Evolutionary conservation across 2,113 vertebrate genomes (phyloP), one percentile per base, ranked within the genome.

Genomic region (Tupaia tana): DNA sequence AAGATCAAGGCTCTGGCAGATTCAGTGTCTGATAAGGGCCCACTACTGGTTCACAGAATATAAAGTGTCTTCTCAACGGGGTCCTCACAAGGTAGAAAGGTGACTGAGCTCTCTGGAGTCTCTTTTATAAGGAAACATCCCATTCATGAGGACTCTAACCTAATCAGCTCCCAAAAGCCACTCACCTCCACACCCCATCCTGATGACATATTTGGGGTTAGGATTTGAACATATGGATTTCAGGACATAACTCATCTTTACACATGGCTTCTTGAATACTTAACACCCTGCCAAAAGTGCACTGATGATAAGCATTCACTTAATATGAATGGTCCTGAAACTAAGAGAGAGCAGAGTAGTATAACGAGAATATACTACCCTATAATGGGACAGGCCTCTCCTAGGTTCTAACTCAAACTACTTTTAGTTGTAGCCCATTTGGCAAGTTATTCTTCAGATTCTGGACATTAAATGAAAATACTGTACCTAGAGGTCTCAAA

Each of bases 201-300:
- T 61, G 31, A 31, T 22, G 31, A 2, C 54, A 61, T 52, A 13
- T 43, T 63, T 20, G 31, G 59, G 43, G 71, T 73, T 34, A 73
- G 31, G 34, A 75, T 77, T 52, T 75, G 34, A 64, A 54, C 12
- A 24, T 77, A 29, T n/a, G 77, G 14, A 79, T 59, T 78, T 9
- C 2, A 54, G 58, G 25, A 92, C 86, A 96, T 66, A 94, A 85
- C n/a, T 96, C 71, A 86, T 34, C 75, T n/a, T 74, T 85, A 93
- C 25, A 77, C 19, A 52, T 15, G n/a, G 16, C 11, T 69, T 82
- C 11, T 69, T 82, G 43, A 91, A 90, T 66, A 89, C 1, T 84
- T 31, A 92, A 84, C 66, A 86, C 31, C 10, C 14, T 77, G 19
- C 63, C 74, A 79, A 64, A 96, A 89, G 15, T 67, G 54, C 81